Evolutionary conservation across 1,140 invertebrate genomes (phyloP).

Genomic region (Bombus difficillimus): DNA sequence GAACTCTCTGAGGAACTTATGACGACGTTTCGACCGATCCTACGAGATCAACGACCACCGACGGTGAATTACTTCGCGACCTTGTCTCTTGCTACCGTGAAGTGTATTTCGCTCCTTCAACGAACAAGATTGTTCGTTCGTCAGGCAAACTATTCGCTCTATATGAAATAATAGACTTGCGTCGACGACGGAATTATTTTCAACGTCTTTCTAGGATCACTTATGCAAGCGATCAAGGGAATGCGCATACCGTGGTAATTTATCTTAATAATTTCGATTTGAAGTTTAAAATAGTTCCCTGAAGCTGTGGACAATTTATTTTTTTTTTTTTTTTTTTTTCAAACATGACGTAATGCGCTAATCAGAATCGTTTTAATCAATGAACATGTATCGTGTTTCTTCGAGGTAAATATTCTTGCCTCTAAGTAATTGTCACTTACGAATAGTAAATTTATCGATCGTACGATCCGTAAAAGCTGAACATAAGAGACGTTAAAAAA

Average conservation of each 20-base stretch:
- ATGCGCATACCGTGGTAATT: not conserved
- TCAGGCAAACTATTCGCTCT: conserved; percentile 25
- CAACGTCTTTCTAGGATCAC: not conserved
- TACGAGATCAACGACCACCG: conserved; percentile 40
- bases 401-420: not conserved
- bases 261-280: not conserved
- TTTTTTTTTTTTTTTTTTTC: not conserved
- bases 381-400: not conserved
- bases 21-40: conserved; percentile 7
- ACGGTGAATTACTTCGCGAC: conserved; percentile 22
- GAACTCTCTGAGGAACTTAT: not conserved
- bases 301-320: not conserved
- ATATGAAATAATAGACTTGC: not conserved
- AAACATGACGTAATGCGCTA: not conserved
- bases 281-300: not conserved
- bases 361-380: not conserved
- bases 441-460: not conserved
- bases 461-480: not conserved
- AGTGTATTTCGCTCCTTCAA: not conserved
- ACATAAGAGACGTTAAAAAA: no score
- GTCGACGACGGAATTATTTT: not conserved
- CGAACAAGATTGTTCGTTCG: not conserved
- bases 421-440: not conserved
- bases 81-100: conserved; percentile 11
- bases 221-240: not conserved